Percentiles rank a stretch among this genome's conserved stretches.
phyloP scores from a whole-genome alignment of 92 coral and sea anemone species.

The Parazoanthus darwini region DNA sequence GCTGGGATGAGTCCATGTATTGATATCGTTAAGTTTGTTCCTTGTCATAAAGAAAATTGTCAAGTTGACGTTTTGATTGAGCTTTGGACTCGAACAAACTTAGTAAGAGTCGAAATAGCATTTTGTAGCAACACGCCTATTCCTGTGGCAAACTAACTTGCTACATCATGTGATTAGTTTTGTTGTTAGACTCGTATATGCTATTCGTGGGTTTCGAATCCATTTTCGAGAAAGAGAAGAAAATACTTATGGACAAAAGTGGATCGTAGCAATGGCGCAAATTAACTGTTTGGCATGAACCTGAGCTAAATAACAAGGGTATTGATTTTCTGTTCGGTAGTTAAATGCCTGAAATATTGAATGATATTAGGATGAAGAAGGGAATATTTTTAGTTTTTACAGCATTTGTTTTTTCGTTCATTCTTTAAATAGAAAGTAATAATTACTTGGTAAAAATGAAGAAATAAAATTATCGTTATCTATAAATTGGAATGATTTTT shows the following conservation, averaged over 20 bases:
- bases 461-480: too few species aligned
- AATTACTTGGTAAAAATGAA: too few species aligned
- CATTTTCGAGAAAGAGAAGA: too few species aligned
- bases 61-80: not conserved
- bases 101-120: too few species aligned
- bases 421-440: not conserved
- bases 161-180: too few species aligned
- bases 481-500: not conserved
- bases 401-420: not conserved
- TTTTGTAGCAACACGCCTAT: too few species aligned
- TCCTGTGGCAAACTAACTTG: too few species aligned
- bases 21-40: not conserved
- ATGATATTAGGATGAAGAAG: not conserved
- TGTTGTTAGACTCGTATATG: too few species aligned
- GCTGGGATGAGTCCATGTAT: not conserved
- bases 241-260: too few species aligned
- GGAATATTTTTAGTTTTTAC: not conserved
- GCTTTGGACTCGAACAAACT: not conserved
- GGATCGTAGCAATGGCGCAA: not conserved
- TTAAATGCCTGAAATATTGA: not conserved
- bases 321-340: not conserved
- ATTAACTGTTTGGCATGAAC: not conserved
- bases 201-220: too few species aligned
- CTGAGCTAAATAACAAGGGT: not conserved
- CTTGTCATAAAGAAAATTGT: not conserved